Conservation (phyloP, 2,113 vertebrate species). For the Parotia lawesii region DNA sequence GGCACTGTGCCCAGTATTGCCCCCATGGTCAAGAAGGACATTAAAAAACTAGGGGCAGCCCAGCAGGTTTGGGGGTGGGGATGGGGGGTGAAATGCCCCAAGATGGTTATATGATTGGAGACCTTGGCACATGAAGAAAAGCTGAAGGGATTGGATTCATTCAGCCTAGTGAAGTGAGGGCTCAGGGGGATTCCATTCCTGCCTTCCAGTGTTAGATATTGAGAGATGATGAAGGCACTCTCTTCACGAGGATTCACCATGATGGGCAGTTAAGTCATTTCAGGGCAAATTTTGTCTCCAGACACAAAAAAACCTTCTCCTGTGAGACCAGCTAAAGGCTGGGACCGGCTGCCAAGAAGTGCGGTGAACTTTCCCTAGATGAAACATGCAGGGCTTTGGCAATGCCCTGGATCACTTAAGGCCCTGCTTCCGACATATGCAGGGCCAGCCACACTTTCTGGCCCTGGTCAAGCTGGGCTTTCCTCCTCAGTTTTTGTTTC, state of each 20-base stretch:
- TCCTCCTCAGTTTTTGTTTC: background rate
- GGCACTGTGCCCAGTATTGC: background rate
- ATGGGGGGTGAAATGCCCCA: fast-evolving
- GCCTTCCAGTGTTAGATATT: background rate
- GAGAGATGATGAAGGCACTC: background rate
- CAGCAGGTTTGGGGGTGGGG: background rate
- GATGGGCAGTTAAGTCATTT: background rate
- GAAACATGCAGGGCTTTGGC: background rate
- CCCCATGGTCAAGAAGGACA: background rate
- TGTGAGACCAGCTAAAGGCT: background rate
- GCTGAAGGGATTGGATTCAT: background rate
- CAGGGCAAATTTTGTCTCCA: background rate
- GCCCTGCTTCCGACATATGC: fast-evolving
- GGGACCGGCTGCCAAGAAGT: background rate
- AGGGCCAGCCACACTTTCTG: background rate
- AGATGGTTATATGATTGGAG: background rate
- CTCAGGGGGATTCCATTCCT: background rate
- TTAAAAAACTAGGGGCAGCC: background rate
- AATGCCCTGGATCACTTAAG: background rate
- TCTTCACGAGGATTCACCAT: background rate
- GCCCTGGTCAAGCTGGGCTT: background rate
- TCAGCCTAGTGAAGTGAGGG: background rate
- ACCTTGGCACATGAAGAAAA: background rate
- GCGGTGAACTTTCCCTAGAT: background rate
- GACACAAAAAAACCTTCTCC: background rate